Percentiles rank a stretch among this genome's conserved stretches.
These are phyloP conservation scores for Iselma pallidipennis DNA, from an alignment of 2,888 invertebrate species.

Conservation along the genomic window DNA sequence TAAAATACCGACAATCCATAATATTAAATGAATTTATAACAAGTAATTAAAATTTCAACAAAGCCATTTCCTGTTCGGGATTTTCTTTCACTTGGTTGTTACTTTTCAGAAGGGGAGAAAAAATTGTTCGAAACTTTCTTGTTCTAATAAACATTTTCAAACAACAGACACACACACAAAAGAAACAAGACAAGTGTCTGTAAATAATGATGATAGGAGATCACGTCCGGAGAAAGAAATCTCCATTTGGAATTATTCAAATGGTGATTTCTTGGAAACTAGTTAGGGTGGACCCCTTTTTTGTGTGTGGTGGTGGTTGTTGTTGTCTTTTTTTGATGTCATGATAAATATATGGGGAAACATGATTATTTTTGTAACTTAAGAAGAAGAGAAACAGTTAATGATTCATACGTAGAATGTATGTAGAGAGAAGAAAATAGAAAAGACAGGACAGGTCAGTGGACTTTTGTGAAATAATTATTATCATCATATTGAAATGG, in stretches of 20 bases:
- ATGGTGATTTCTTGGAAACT: neutral
- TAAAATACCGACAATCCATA: neutral
- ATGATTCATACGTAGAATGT: neutral
- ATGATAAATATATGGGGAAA: neutral
- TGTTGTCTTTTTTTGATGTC: too few species aligned
- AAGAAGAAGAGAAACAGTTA: conserved; percentile 3
- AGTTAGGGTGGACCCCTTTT: neutral
- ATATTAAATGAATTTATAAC: neutral
- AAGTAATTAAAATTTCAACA: neutral
- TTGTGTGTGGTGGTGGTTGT: neutral
- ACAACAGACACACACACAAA: neutral
- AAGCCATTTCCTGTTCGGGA: neutral
- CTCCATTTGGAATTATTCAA: neutral
- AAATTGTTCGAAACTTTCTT: too few species aligned
- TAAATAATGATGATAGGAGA: too few species aligned
- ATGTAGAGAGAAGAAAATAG: neutral
- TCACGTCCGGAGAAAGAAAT: too few species aligned
- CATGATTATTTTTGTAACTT: conserved; percentile 1
- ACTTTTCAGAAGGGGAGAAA: too few species aligned
- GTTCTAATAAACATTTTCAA: too few species aligned
- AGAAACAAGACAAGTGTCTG: too few species aligned
- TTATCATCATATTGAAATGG: neutral
- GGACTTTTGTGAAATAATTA: conserved; percentile 2
- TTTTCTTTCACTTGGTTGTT: too few species aligned
- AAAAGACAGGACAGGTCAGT: neutral